A percentile compares a stretch with the other conserved stretches of the same genome.
Conservation (phyloP, 2,888 invertebrate species). For the Creontiades dilutus region DNA sequence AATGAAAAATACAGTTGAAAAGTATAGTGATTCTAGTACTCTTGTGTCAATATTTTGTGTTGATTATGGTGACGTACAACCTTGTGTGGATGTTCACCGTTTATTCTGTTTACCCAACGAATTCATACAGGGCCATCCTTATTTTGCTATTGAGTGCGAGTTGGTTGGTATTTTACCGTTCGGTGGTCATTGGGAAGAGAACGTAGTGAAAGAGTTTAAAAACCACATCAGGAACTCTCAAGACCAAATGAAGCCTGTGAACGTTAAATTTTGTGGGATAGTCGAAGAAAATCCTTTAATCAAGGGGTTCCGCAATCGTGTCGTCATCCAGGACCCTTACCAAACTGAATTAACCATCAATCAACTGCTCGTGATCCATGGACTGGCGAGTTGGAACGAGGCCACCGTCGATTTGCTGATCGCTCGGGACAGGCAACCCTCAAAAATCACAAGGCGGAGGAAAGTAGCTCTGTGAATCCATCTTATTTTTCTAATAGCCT, state of each 20-base stretch:
- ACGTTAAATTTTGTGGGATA: neutral
- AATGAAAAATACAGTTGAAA: too few species aligned
- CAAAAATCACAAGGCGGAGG: neutral
- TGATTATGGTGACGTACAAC: neutral
- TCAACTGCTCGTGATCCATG: neutral
- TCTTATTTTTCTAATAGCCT: too few species aligned
- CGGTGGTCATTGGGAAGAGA: neutral
- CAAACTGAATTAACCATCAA: neutral
- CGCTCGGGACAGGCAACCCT: neutral
- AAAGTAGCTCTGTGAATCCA: too few species aligned
- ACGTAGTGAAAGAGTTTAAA: neutral
- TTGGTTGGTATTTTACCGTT: neutral
- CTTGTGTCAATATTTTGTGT: neutral
- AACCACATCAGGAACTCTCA: neutral
- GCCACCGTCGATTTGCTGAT: neutral
- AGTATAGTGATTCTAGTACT: neutral
- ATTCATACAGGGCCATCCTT: neutral
- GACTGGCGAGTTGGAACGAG: neutral
- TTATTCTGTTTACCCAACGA: slow-evolving; percentile 17
- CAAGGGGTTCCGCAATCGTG: neutral
- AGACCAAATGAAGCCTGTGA: neutral
- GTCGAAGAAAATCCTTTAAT: neutral
- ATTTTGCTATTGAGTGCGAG: slow-evolving; percentile 4
- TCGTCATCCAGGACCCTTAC: neutral
- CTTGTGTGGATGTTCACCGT: neutral